Percentiles rank a stretch among this genome's conserved stretches.
These are phyloP conservation scores for Geotrypetes seraphini DNA, from an alignment of 2,797 vertebrate genomes.

Conservation along the genomic window DNA sequence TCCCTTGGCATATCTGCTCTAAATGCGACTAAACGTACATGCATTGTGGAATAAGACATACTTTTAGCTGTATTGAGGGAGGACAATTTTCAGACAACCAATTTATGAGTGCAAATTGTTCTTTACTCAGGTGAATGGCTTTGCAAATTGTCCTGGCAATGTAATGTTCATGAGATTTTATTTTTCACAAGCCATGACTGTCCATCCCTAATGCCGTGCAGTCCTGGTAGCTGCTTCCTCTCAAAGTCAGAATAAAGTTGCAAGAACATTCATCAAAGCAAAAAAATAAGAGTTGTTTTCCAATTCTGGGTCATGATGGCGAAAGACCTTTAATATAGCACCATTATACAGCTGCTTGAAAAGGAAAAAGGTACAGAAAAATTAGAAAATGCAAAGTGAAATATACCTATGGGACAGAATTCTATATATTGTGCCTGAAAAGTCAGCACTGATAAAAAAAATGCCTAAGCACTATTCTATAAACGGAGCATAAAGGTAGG, in stretches of 20 bases:
- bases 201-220: conserved; percentile 2
- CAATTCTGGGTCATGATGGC: conserved; percentile 37
- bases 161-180: conserved; percentile 33
- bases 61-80: too few species aligned
- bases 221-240: conserved; percentile 1
- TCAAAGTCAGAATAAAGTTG: conserved; percentile 5
- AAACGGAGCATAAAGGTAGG: too few species aligned
- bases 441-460: too few species aligned
- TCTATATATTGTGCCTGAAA: too few species aligned
- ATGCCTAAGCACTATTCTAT: too few species aligned
- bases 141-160: conserved; percentile 37
- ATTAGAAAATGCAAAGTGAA: conserved; percentile 45
- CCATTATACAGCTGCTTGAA: conserved; percentile 57
- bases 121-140: too few species aligned
- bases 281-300: conserved; percentile 29
- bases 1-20: too few species aligned
- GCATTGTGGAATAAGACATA: too few species aligned
- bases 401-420: too few species aligned
- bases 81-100: too few species aligned
- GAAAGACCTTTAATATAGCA: conserved; percentile 43
- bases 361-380: conserved; percentile 61
- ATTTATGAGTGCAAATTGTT: too few species aligned
- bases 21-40: too few species aligned
- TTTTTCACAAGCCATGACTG: conserved; percentile 35
- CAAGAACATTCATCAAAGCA: conserved; percentile 28